A percentile compares a stretch with the other conserved stretches of the same genome.
phyloP scores from a whole-genome alignment of 2,888 invertebrate species.

The Dolomedes plantarius region DNA sequence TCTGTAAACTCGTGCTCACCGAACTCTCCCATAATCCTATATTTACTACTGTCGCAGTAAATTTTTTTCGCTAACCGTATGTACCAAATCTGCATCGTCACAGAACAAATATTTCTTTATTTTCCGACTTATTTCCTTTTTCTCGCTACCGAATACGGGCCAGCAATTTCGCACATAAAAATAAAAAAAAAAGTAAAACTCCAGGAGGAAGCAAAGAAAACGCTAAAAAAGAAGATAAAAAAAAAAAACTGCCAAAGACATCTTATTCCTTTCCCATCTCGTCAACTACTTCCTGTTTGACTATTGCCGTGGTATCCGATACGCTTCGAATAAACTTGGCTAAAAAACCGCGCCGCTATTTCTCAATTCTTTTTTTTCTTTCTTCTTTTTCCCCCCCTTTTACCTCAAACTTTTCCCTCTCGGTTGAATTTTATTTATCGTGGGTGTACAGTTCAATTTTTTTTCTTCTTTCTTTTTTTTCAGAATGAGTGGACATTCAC shows the following conservation, averaged over 20 bases:
- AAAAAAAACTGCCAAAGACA: not conserved
- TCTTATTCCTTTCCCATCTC: slow-evolving; percentile 23
- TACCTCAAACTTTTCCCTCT: too few species aligned
- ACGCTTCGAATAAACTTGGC: slow-evolving; percentile 54
- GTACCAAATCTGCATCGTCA: not conserved
- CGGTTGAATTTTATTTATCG: too few species aligned
- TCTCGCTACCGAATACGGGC: not conserved
- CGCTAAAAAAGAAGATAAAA: not conserved
- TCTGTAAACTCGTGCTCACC: too few species aligned
- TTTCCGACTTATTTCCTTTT: not conserved
- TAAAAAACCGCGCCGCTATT: slow-evolving; percentile 10
- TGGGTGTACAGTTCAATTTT: not conserved
- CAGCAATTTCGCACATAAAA: not conserved
- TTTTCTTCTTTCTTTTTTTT: too few species aligned
- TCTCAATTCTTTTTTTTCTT: not conserved
- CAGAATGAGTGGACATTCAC: too few species aligned
- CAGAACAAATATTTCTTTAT: slow-evolving; percentile 6
- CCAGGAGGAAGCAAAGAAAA: too few species aligned
- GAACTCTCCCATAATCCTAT: too few species aligned
- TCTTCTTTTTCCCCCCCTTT: not conserved
- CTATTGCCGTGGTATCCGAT: slow-evolving; percentile 52
- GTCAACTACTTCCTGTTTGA: slow-evolving; percentile 59
- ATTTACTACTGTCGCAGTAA: too few species aligned
- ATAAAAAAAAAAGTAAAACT: too few species aligned
- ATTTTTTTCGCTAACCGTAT: too few species aligned